These are phyloP conservation scores for Halcyon malimbica DNA, from an alignment of 2,113 vertebrate species.

Conservation along the genomic window DNA sequence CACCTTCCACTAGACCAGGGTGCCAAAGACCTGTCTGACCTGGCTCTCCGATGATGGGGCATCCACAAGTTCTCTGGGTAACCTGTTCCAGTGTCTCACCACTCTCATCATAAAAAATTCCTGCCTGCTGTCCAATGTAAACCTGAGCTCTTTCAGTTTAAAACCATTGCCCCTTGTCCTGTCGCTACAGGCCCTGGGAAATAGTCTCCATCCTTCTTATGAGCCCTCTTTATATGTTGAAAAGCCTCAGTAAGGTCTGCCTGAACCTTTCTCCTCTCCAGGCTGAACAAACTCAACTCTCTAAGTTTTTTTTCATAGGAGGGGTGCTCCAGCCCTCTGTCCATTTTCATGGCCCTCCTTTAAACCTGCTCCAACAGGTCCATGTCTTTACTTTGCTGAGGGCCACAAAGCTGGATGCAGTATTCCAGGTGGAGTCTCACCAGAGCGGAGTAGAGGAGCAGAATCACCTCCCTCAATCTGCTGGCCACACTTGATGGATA, in stretches of 20 bases:
- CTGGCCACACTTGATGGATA: fast-evolving
- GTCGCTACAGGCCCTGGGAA: background rate
- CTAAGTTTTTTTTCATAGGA: background rate
- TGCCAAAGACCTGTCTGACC: background rate
- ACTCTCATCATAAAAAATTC: background rate
- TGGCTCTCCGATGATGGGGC: fast-evolving
- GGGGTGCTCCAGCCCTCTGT: background rate
- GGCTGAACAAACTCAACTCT: background rate
- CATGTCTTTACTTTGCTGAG: background rate
- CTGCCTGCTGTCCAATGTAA: background rate
- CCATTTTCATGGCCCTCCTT: background rate
- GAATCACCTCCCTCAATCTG: fast-evolving
- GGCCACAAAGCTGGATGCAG: background rate
- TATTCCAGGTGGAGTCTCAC: background rate
- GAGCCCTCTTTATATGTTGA: background rate
- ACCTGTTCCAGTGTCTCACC: background rate
- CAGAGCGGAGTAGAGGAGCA: background rate
- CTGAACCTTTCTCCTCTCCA: background rate
- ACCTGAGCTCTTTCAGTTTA: background rate
- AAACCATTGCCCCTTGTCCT: background rate
- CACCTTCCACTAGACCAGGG: background rate
- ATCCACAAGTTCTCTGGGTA: background rate
- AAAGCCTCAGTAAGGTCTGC: background rate
- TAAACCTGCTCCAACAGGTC: fast-evolving
- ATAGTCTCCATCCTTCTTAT: background rate